These are phyloP conservation scores for Cynaeus angustus DNA, from an alignment of 2,888 invertebrate species.

Conservation along the genomic window DNA sequence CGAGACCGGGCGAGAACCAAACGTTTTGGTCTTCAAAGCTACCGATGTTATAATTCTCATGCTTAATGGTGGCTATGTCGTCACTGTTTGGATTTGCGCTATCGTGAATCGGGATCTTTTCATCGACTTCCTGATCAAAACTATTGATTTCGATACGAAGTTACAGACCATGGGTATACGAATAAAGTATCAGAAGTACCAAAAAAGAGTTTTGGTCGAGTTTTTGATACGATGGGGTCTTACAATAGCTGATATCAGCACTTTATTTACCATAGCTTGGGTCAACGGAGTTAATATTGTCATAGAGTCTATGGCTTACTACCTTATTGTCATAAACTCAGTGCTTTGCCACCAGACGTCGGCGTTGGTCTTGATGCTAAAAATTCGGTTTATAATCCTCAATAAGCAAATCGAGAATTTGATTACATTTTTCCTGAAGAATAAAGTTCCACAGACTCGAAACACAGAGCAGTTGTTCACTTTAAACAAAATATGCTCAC, in stretches of 20 bases:
- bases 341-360: constrained; percentile 29
- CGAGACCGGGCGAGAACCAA: background rate
- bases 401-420: constrained; percentile 30
- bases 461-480: constrained; percentile 13
- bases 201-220: constrained; percentile 2
- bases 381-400: constrained; percentile 20
- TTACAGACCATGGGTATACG: constrained; percentile 3
- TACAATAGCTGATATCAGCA: background rate
- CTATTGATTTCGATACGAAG: constrained; percentile 30
- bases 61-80: constrained; percentile 13
- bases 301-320: constrained; percentile 16
- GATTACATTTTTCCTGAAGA: constrained; percentile 15
- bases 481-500: constrained; percentile 50
- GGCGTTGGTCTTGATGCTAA: constrained; percentile 25
- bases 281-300: background rate
- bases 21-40: background rate
- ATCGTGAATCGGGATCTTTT: constrained; percentile 26
- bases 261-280: background rate
- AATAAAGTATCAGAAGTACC: constrained; percentile 14
- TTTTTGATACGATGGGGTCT: background rate
- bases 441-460: background rate
- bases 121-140: constrained; percentile 10
- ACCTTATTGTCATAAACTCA: constrained; percentile 19
- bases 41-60: constrained; percentile 9
- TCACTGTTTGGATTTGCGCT: constrained; percentile 21